Base-by-base conservation (phyloP, 1,140 invertebrate genomes). In the Bacillus rossius region DNA sequence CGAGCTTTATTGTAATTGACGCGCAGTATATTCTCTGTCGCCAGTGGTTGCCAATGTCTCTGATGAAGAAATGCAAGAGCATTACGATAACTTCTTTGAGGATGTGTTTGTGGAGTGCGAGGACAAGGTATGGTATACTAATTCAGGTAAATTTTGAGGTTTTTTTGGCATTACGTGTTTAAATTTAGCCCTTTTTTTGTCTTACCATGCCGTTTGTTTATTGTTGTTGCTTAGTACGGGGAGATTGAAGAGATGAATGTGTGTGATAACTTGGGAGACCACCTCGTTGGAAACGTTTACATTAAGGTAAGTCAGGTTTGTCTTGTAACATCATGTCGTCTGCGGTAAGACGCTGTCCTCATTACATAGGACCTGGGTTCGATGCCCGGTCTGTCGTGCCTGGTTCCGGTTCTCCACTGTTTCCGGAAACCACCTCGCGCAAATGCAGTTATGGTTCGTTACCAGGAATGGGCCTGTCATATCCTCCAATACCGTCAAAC, bases 231-330 rank as follows among this genome's bases (percentile, higher is more conserved):
- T 26, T 68, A 85, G 81, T 99, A 99, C 81, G 96, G 96, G 1
- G 95, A 98, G 77, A 98, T 99, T 69, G 96, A 99, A 79, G 96
- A 99, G 76, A 98, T 99, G 95, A 99, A 99, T 79, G 95, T 99
- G 19, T 99, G 96, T 80, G 96, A 99, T 74, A 99, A 99, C 76
- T 81, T 99, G 49, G 96, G 96, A 29, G 96, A 99, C 74, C 96
- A 99, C 75, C 78, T 99, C 37, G 95, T 98, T 48, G 96, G 96
- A 54, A 98, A 98, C 84, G 96, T 98, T 40, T 98, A 98, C 74
- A 95, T 98, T 43, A 98, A 98, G 80, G 88, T 91, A 79, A 73
- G 47, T 64, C 7, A 19, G 55, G 23, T 20, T 14, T 20, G 16
- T 20, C 17, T 48, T 19, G 45, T 19, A 48, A 48, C 8, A 17